Percentiles rank a stretch among this genome's conserved stretches.
These are phyloP conservation scores for Tenebrosternarchus preto DNA, from an alignment of 2,113 vertebrate genomes.

Conservation along the genomic window DNA sequence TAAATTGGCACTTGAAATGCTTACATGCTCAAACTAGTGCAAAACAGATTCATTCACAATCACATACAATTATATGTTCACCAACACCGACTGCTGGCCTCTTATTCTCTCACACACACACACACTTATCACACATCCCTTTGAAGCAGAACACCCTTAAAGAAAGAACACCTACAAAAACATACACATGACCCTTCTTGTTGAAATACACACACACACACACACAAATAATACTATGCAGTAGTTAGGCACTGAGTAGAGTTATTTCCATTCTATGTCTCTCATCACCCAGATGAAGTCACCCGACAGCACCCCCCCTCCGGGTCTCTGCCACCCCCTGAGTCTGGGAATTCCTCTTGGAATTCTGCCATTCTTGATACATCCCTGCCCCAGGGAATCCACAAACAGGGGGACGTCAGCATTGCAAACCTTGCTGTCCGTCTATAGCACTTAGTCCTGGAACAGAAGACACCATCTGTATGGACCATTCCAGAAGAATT, in stretches of 20 bases:
- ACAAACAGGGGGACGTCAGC: not conserved
- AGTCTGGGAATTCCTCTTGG: constrained; percentile 31
- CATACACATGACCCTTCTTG: constrained; percentile 36
- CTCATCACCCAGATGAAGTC: constrained; percentile 17
- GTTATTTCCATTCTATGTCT: constrained; percentile 44
- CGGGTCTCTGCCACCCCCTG: constrained; percentile 15
- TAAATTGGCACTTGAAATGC: constrained; percentile 16
- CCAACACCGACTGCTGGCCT: not conserved
- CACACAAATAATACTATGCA: constrained; percentile 1
- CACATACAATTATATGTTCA: constrained; percentile 43
- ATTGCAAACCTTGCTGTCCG: not conserved
- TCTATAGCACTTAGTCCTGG: not conserved
- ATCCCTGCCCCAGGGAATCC: constrained; percentile 4
- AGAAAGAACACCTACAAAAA: constrained; percentile 49
- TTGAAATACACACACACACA: constrained; percentile 21
- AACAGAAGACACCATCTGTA: not conserved
- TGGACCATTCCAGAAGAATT: not conserved
- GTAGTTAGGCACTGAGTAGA: not conserved
- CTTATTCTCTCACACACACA: constrained; percentile 2
- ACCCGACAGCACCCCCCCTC: constrained; percentile 13
- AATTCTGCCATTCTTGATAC: constrained; percentile 19
- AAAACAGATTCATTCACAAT: not conserved
- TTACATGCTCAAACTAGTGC: constrained; percentile 27
- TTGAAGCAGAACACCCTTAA: constrained; percentile 30
- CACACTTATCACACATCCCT: constrained; percentile 6